Conservation (phyloP, 2,113 vertebrate genomes). For the Myrmophylax atrothorax region DNA sequence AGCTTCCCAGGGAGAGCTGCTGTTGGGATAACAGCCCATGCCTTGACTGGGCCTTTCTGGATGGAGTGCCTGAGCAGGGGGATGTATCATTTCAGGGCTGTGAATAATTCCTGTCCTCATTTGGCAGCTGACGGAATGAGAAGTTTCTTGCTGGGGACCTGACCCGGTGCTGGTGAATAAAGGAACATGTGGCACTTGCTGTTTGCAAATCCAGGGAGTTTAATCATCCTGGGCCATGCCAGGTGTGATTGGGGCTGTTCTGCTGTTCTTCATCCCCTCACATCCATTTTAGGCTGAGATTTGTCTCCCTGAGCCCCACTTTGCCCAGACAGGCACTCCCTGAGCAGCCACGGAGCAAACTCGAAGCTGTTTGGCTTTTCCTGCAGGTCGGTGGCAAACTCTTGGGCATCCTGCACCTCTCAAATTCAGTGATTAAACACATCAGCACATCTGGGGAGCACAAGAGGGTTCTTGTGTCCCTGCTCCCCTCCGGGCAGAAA, state of each 20-base stretch:
- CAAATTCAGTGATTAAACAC: neutral
- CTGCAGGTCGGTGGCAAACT: no score
- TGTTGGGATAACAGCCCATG: neutral
- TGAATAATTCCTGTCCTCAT: neutral
- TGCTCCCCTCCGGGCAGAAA: neutral
- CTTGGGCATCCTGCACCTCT: neutral
- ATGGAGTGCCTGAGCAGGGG: neutral
- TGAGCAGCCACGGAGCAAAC: neutral
- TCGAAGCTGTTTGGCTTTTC: accelerated
- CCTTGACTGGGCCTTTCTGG: neutral
- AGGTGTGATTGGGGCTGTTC: neutral
- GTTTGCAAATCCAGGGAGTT: neutral
- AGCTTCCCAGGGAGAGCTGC: neutral
- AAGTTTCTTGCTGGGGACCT: neutral
- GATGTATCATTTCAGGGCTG: neutral
- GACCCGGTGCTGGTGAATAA: accelerated
- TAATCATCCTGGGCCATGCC: neutral
- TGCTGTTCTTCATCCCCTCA: neutral
- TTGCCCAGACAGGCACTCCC: neutral
- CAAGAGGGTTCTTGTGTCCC: neutral
- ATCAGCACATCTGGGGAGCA: neutral
- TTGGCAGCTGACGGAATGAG: neutral
- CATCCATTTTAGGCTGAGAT: neutral
- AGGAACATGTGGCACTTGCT: accelerated
- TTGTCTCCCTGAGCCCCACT: neutral